These are phyloP conservation scores for Lochmaea crataegi DNA, from an alignment of 2,888 invertebrate genomes.

Conservation along the genomic window DNA sequence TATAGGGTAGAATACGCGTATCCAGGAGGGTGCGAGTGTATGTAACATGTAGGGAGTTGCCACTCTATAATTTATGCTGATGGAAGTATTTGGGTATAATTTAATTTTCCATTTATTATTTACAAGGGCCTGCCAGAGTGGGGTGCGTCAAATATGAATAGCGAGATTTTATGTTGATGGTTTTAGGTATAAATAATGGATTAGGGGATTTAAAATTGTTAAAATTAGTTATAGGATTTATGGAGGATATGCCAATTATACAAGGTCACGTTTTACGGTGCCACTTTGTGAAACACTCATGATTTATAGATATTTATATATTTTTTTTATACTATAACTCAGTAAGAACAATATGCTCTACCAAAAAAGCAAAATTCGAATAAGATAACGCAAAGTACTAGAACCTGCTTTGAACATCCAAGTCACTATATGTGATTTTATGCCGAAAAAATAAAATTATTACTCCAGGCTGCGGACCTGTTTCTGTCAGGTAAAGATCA, in stretches of 20 bases:
- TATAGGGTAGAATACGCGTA: slow-evolving; percentile 27
- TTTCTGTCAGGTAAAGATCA: no score
- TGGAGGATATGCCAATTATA: slow-evolving; percentile 7
- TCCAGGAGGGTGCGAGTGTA: slow-evolving; percentile 3
- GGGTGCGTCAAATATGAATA: slow-evolving; percentile 17
- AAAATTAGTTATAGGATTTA: slow-evolving; percentile 6
- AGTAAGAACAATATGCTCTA: no score
- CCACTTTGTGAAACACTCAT: background rate
- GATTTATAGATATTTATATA: no score
- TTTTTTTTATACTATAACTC: no score
- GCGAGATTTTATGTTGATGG: slow-evolving; percentile 31
- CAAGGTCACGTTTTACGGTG: background rate
- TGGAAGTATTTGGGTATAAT: slow-evolving; percentile 34
- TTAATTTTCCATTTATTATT: slow-evolving; percentile 41
- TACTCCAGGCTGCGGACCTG: no score
- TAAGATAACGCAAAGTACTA: no score
- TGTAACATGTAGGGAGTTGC: slow-evolving; percentile 16
- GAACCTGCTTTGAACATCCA: no score
- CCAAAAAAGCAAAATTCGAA: no score
- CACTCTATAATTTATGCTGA: slow-evolving; percentile 35
- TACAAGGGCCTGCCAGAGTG: slow-evolving; percentile 22
- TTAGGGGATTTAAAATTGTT: slow-evolving; percentile 6
- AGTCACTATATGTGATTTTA: no score
- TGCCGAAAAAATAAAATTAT: no score
- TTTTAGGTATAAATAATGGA: slow-evolving; percentile 21